Evolutionary conservation across 2,113 vertebrate species (phyloP).

Genomic region (Odobenus rosmarus): DNA sequence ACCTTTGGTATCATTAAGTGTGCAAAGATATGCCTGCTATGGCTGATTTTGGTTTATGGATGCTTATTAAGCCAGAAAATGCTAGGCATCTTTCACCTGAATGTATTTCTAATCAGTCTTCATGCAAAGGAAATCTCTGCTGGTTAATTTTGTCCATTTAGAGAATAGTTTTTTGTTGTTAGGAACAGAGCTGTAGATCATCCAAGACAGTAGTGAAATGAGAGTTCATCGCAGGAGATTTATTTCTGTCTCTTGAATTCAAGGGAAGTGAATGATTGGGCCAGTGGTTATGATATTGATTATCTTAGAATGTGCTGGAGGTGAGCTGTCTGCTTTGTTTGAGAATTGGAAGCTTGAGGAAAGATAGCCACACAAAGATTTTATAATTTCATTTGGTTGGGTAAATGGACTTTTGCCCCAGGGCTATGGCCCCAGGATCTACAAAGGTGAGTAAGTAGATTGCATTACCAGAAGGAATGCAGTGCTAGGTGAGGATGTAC

Average conservation of each 20-base stretch:
- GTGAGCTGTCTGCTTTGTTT: background rate
- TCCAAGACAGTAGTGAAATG: slow-evolving; percentile 29
- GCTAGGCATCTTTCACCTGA: background rate
- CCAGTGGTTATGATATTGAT: background rate
- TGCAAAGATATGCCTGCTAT: slow-evolving; percentile 19
- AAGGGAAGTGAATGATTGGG: background rate
- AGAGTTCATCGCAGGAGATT: background rate
- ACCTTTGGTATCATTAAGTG: slow-evolving; percentile 53
- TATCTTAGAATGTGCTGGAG: background rate
- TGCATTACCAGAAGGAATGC: background rate
- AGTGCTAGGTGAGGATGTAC: background rate
- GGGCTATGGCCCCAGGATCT: background rate
- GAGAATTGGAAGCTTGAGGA: background rate
- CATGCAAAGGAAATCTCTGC: background rate
- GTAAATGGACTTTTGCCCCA: background rate
- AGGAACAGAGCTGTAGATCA: slow-evolving; percentile 46
- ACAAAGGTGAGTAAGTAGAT: background rate
- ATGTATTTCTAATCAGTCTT: background rate
- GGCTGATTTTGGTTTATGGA: slow-evolving; percentile 1
- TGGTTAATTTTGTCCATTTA: slow-evolving; percentile 46
- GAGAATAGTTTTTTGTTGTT: slow-evolving; percentile 60
- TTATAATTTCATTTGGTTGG: background rate
- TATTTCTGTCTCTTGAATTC: slow-evolving; percentile 43
- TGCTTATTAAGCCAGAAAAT: slow-evolving; percentile 39
- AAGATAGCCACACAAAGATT: background rate